Conservation (phyloP, 2,888 invertebrate species). For the Hyposoter didymator region DNA sequence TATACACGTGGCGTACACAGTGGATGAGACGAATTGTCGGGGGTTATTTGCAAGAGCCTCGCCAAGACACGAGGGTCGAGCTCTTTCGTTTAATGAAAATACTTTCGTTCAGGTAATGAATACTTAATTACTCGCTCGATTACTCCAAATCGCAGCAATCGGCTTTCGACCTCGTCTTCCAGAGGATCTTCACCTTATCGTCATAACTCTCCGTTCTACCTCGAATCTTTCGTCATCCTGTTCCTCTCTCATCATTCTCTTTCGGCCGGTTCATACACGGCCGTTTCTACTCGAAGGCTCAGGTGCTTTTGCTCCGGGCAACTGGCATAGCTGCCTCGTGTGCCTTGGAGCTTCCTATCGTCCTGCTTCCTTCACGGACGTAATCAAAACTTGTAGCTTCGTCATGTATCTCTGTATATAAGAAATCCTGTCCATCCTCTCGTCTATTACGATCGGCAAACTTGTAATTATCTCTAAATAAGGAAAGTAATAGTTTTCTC, state of each 20-base stretch:
- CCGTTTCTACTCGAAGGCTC: slow-evolving; percentile 36
- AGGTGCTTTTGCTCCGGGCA: slow-evolving; percentile 36
- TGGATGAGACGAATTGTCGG: slow-evolving; percentile 46
- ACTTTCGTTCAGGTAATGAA: slow-evolving; percentile 65
- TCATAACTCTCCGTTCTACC: slow-evolving; percentile 2
- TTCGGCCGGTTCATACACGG: slow-evolving; percentile 33
- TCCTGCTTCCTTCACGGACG: slow-evolving; percentile 28
- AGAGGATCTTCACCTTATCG: slow-evolving; percentile 9
- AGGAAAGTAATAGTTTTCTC: slow-evolving; percentile 65
- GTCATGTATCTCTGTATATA: slow-evolving; percentile 29
- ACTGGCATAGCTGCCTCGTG: slow-evolving; percentile 1
- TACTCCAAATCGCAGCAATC: slow-evolving; percentile 60
- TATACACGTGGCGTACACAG: background rate
- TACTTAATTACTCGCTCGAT: slow-evolving; percentile 63
- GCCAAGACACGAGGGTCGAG: background rate
- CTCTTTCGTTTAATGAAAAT: slow-evolving; percentile 64
- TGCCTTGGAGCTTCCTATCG: slow-evolving; percentile 33
- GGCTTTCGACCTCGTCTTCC: slow-evolving; percentile 49
- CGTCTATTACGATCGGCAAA: slow-evolving; percentile 56
- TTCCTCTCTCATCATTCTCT: slow-evolving; percentile 7
- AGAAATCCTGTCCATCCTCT: slow-evolving; percentile 33
- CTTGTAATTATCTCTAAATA: slow-evolving; percentile 78
- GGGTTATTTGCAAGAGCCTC: slow-evolving; percentile 3
- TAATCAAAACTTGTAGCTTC: slow-evolving; percentile 61
- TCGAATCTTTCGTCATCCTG: background rate